These are phyloP conservation scores for Pocillopora damicornis DNA, from an alignment of 64 coral and sea anemone species.

Conservation along the genomic window DNA sequence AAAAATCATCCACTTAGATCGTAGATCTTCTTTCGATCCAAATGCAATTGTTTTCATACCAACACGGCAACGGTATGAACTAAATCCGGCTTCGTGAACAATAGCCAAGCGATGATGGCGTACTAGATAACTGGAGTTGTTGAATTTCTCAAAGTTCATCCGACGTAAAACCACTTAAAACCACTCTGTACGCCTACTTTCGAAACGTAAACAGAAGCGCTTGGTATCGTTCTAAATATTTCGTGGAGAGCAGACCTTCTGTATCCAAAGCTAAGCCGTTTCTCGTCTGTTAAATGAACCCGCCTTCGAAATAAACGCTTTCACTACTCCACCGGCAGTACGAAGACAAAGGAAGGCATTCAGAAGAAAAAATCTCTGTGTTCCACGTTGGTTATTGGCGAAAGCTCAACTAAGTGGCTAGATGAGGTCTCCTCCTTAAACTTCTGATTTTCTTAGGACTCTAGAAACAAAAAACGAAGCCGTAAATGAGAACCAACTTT, in stretches of 20 bases:
- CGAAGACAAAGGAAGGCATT: slow-evolving; percentile 61
- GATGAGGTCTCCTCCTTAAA: slow-evolving; percentile 17
- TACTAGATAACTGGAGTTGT: not conserved
- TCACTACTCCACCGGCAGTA: slow-evolving; percentile 37
- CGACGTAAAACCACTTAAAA: slow-evolving; percentile 39
- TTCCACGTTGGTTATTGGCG: not conserved
- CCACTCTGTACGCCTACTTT: not conserved
- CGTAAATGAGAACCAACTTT: slow-evolving; percentile 60
- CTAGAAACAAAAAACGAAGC: not conserved
- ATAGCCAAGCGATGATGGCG: slow-evolving; percentile 35
- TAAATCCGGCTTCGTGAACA: slow-evolving; percentile 34
- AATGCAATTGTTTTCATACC: slow-evolving; percentile 22
- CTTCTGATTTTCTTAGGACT: slow-evolving; percentile 14
- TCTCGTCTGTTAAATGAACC: slow-evolving; percentile 37
- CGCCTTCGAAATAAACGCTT: slow-evolving; percentile 52
- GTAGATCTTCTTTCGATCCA: not conserved
- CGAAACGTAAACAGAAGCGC: slow-evolving; percentile 36
- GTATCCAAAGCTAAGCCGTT: slow-evolving; percentile 7
- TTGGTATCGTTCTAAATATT: slow-evolving; percentile 40
- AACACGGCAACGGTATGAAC: slow-evolving; percentile 15
- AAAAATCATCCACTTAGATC: not conserved
- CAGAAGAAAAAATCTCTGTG: slow-evolving; percentile 25
- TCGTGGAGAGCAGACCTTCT: slow-evolving; percentile 27
- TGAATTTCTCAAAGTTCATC: slow-evolving; percentile 42
- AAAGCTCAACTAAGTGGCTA: slow-evolving; percentile 14